Evolutionary conservation across 2,113 vertebrate species (phyloP).

Genomic region (Notechis scutatus): DNA sequence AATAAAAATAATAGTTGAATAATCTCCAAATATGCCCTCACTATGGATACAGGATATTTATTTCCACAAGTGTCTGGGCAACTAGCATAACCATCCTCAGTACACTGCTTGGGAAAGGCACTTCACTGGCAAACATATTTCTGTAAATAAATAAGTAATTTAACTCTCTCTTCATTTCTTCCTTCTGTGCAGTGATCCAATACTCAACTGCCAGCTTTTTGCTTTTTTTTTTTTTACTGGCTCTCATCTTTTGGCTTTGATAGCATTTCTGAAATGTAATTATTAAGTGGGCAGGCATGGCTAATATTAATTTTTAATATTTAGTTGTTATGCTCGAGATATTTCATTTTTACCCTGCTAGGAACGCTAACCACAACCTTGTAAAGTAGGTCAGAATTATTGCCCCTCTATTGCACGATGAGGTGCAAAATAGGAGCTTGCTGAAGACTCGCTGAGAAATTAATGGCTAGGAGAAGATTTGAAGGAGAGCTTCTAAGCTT

Average conservation of each 20-base stretch:
- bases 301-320: not conserved
- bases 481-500: not conserved
- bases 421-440: not conserved
- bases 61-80: not conserved
- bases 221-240: not conserved
- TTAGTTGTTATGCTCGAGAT: not conserved
- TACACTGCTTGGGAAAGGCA: not conserved
- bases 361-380: not conserved
- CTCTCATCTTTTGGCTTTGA: not conserved
- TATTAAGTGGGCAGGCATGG: not conserved
- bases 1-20: not conserved
- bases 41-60: not conserved
- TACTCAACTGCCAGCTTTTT: not conserved
- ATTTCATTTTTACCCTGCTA: no score
- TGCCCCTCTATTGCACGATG: not conserved
- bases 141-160: not conserved
- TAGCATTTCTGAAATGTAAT: not conserved
- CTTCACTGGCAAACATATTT: not conserved
- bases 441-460: not conserved
- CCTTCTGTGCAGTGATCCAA: not conserved
- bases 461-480: not conserved
- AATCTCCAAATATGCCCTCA: not conserved
- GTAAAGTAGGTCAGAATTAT: not conserved
- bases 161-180: not conserved
- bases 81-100: not conserved